Evolutionary conservation across 2,888 invertebrate species (phyloP).

Genomic region (Rhyacophila evoluta): DNA sequence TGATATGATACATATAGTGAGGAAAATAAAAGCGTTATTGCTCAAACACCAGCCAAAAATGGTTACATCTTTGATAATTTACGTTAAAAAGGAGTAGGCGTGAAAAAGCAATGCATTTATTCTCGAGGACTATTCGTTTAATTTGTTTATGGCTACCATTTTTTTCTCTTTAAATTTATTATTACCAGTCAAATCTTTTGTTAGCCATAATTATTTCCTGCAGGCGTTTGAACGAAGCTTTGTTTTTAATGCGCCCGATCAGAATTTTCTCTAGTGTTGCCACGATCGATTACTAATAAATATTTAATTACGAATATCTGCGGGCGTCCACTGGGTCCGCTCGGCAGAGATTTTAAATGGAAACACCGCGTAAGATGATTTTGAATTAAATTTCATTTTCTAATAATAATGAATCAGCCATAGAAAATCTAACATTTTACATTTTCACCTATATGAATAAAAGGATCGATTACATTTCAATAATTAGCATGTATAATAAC

Average conservation of each 20-base stretch:
- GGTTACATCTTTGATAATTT: background rate
- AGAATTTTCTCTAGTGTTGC: slow-evolving; percentile 28
- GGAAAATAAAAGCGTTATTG: too few species aligned
- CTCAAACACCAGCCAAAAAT: too few species aligned
- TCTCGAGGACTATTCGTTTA: background rate
- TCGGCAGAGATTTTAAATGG: background rate
- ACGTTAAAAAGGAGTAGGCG: background rate
- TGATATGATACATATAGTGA: too few species aligned
- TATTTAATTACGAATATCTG: slow-evolving; percentile 48
- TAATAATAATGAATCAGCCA: too few species aligned
- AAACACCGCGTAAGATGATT: background rate
- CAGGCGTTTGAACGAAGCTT: slow-evolving; percentile 35
- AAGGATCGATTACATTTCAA: too few species aligned
- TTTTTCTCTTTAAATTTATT: slow-evolving; percentile 40
- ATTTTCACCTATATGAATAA: too few species aligned
- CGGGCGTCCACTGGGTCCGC: slow-evolving; percentile 34
- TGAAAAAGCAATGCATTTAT: background rate
- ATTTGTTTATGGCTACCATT: background rate
- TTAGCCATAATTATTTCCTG: slow-evolving; percentile 40
- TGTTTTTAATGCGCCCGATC: slow-evolving; percentile 38
- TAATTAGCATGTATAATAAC: too few species aligned
- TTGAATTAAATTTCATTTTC: background rate
- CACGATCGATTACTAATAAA: slow-evolving; percentile 47
- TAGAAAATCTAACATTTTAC: too few species aligned
- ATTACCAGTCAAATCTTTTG: slow-evolving; percentile 36